Evolutionary conservation across 2,888 invertebrate species (phyloP).

Genomic region (Apotomis turbidana): DNA sequence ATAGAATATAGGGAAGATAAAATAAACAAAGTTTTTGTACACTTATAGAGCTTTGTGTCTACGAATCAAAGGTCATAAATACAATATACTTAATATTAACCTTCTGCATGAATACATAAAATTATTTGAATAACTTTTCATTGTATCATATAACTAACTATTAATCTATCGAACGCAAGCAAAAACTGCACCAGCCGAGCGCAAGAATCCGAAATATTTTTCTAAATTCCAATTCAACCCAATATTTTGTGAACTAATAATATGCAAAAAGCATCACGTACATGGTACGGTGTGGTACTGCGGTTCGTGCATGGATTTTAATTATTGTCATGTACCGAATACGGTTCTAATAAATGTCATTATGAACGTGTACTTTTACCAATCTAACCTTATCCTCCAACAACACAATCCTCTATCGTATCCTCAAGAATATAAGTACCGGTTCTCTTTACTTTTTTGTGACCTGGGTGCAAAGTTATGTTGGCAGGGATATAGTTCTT

Average conservation of each 20-base stretch:
- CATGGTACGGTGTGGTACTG: slow-evolving; percentile 78
- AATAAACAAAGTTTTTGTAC: no score
- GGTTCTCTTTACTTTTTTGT: slow-evolving; percentile 41
- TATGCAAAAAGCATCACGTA: slow-evolving; percentile 73
- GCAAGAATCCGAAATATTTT: slow-evolving; percentile 43
- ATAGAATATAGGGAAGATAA: no score
- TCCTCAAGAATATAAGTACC: slow-evolving; percentile 38
- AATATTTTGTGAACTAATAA: slow-evolving; percentile 69
- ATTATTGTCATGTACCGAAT: slow-evolving; percentile 83
- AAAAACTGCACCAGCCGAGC: slow-evolving; percentile 19
- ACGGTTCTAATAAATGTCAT: slow-evolving; percentile 83
- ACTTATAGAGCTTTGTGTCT: no score
- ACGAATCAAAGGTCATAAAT: no score
- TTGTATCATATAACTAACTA: not conserved
- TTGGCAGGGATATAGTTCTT: slow-evolving; percentile 72
- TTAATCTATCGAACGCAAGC: not conserved
- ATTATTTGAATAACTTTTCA: no score
- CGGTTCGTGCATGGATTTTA: slow-evolving; percentile 82
- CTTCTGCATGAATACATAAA: no score
- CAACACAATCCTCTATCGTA: slow-evolving; percentile 45
- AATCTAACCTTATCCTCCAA: slow-evolving; percentile 45
- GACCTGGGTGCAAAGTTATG: slow-evolving; percentile 42
- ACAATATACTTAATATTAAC: no score
- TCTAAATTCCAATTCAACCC: slow-evolving; percentile 55
- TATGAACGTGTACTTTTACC: slow-evolving; percentile 71